Evolutionary conservation across 2,888 invertebrate species (phyloP), one percentile per base, ranked within the genome.

Genomic region (Nowickia ferox): DNA sequence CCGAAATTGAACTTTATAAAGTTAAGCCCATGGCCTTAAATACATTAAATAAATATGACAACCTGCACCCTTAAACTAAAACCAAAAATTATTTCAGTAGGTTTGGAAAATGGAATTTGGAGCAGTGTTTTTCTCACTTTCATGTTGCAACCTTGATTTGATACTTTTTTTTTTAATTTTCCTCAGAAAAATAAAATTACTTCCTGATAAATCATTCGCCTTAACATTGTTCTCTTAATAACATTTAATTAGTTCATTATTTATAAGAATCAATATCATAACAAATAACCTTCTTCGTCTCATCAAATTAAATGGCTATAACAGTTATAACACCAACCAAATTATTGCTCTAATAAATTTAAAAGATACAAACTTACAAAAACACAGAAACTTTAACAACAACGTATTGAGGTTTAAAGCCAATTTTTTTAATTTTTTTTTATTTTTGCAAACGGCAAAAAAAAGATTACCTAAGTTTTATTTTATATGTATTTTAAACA

Each of bases 261-360:
- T 38, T 40, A 57, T n/a, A 57, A 77, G 42, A 48, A 17, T 46
- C 8, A 38, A 4, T 48, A 61, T 42, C 19, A 17, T 48, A 17
- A 17, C 30, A 17, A 61, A 63, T 38, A n/a, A n/a, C 8, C 17
- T 30, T 6, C 6, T 30, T 5, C 1, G 22, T 51, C 1, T 19
- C 22, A 22, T 30, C 68, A 51, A 77, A 59, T 42, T 68, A 68
- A 59, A 59, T 68, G 59, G 2, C n/a, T n/a, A 59, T 42, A 59
- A 51, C 51, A 61, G 69, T 65, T 80, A 65, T 72, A 72, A 80
- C 79, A 80, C 55, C 72, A 65, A 55, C n/a, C 63, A 71, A 63
- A n/a, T 65, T 65, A 80, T 48, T 71, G 46, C 10, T 44, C 19
- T 55, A 55, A 79, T 71, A 71, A 71, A 79, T 71, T 63, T 65